Percentiles rank a stretch among this genome's conserved stretches.
phyloP scores from a whole-genome alignment of 2,797 vertebrate genomes.

The Anguilla obscura region DNA sequence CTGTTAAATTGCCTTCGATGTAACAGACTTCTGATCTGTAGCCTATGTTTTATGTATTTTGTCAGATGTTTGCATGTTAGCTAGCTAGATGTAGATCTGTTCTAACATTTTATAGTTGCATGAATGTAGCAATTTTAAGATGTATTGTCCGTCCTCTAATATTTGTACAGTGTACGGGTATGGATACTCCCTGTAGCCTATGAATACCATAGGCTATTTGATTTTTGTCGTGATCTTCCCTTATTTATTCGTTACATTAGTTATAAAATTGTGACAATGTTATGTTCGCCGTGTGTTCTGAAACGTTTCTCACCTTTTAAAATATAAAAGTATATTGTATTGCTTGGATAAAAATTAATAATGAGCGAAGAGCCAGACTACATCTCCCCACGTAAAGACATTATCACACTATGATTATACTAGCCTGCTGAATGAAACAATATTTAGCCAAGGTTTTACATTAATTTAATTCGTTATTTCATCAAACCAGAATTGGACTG shows the following conservation, averaged over 20 bases:
- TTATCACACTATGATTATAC: neutral
- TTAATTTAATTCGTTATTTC: neutral
- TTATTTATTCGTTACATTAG: neutral
- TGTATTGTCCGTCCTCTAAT: neutral
- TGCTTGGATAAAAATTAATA: neutral
- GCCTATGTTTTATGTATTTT: neutral
- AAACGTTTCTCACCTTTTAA: neutral
- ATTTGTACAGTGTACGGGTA: neutral
- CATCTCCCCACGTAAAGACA: neutral
- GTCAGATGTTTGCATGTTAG: neutral
- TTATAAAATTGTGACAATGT: neutral
- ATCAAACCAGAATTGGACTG: neutral
- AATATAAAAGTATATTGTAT: neutral
- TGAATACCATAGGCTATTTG: neutral
- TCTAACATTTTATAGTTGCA: neutral
- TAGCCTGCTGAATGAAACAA: neutral
- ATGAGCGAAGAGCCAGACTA: neutral
- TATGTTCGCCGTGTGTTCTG: neutral
- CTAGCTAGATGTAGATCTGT: neutral
- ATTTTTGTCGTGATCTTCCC: neutral
- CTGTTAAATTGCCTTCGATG: neutral
- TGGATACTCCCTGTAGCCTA: neutral
- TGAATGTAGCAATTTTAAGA: neutral
- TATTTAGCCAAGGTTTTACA: neutral
- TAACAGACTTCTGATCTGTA: neutral